Conservation (phyloP, 2,888 invertebrate genomes). For the Lepidonotus clava region DNA sequence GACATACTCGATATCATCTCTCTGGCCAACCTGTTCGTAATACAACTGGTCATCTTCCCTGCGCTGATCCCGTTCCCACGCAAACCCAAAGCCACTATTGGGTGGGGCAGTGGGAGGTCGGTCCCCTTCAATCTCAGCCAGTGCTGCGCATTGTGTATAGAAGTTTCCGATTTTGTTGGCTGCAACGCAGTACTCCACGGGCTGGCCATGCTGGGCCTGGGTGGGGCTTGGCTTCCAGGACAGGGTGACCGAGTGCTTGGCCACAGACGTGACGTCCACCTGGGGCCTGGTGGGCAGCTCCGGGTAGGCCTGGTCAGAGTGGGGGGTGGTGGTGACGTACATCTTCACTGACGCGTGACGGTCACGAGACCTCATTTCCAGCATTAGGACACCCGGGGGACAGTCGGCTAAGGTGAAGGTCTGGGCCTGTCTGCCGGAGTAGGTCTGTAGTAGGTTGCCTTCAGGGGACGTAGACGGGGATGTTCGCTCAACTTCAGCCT, state of each 20-base stretch:
- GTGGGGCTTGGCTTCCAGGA: constrained; percentile 70
- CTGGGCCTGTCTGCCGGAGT: background rate
- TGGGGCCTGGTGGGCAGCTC: constrained; percentile 65
- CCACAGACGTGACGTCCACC: constrained; percentile 63
- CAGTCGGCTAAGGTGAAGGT: constrained; percentile 47
- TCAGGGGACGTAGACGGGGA: background rate
- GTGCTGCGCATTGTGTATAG: constrained; percentile 82
- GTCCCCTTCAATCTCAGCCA: constrained; percentile 79
- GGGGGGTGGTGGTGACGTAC: constrained; percentile 70
- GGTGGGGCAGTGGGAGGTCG: constrained; percentile 72
- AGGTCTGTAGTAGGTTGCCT: constrained; percentile 40
- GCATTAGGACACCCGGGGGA: constrained; percentile 53
- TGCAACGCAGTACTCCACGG: constrained; percentile 80
- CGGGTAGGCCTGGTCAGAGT: constrained; percentile 67
- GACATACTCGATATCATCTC: constrained; percentile 77
- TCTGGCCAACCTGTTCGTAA: too few relatives aligned
- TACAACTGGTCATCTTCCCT: background rate
- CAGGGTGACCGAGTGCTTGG: constrained; percentile 64
- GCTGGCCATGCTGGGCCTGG: constrained; percentile 57
- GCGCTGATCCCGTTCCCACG: constrained; percentile 70
- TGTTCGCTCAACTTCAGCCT: constrained; percentile 23
- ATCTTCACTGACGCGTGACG: constrained; percentile 73
- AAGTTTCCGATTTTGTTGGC: constrained; percentile 81
- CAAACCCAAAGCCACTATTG: constrained; percentile 75
- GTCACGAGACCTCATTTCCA: constrained; percentile 70